Conservation (phyloP, 2,888 invertebrate species). For the Pollenia griseotomentosa region DNA sequence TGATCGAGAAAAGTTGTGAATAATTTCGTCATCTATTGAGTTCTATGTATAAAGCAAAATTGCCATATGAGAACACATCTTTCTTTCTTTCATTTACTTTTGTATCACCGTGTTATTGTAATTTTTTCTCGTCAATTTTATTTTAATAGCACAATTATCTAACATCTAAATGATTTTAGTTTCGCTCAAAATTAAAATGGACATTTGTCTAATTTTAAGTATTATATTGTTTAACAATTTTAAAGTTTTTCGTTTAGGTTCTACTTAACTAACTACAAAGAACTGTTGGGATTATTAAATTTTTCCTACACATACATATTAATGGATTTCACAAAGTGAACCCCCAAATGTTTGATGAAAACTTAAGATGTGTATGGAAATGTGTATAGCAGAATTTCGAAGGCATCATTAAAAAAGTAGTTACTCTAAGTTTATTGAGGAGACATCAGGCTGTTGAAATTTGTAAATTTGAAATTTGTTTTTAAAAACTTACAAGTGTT, state of each 20-base stretch:
- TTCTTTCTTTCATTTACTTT: too few species aligned
- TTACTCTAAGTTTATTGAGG: too few species aligned
- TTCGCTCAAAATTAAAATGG: slow-evolving; percentile 49
- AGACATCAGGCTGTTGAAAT: too few species aligned
- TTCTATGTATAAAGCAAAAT: too few species aligned
- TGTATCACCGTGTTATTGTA: not conserved
- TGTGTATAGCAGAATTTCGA: not conserved
- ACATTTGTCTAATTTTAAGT: slow-evolving; percentile 59
- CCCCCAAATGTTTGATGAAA: too few species aligned
- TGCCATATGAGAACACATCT: too few species aligned
- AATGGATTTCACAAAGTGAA: not conserved
- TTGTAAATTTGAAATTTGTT: too few species aligned
- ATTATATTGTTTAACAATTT: slow-evolving; percentile 59
- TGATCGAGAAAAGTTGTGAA: too few species aligned
- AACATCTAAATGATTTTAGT: slow-evolving; percentile 38
- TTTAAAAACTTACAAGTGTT: too few species aligned
- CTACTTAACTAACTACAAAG: slow-evolving; percentile 69
- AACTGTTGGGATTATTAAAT: slow-evolving; percentile 40
- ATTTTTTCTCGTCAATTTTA: slow-evolving; percentile 8
- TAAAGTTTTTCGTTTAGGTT: slow-evolving; percentile 35
- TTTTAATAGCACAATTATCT: slow-evolving; percentile 56
- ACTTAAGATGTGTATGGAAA: not conserved
- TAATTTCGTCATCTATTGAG: too few species aligned
- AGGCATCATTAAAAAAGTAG: not conserved
- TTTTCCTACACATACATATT: slow-evolving; percentile 8